phyloP scores from a whole-genome alignment of 2,113 vertebrate genomes.

The Nyctibius bracteatus region DNA sequence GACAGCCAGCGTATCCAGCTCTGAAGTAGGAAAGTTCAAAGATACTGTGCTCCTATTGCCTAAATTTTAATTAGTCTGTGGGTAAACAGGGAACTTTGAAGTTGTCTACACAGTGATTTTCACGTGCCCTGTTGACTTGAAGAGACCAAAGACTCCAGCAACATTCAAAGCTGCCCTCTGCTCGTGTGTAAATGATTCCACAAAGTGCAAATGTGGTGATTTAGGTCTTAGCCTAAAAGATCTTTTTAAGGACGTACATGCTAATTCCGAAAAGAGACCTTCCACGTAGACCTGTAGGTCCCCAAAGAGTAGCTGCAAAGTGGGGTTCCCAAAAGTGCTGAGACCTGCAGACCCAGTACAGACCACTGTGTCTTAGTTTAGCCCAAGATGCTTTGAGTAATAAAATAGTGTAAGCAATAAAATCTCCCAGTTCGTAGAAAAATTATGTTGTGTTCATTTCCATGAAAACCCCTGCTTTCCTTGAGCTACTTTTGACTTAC shows the following conservation, averaged over 20 bases:
- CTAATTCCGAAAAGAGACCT: not conserved
- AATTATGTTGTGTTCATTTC: not conserved
- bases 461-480: not conserved
- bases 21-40: constrained; percentile 19
- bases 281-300: not conserved
- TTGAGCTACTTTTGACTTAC: constrained; percentile 43
- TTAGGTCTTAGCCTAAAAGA: not conserved
- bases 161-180: not conserved
- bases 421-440: not conserved
- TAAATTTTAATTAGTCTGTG: constrained; percentile 29
- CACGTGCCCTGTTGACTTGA: not conserved
- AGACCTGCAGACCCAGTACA: not conserved
- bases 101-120: not conserved
- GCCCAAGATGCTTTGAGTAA: not conserved
- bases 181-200: not conserved
- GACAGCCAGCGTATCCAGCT: not conserved
- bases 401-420: not conserved
- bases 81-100: not conserved
- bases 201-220: not conserved
- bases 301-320: not conserved
- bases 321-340: not conserved
- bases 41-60: not conserved
- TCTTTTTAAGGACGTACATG: not conserved
- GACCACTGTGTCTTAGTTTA: not conserved
- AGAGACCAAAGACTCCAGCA: not conserved